Conservation (phyloP, 2,113 vertebrate species). For the Synchiropus splendidus region DNA sequence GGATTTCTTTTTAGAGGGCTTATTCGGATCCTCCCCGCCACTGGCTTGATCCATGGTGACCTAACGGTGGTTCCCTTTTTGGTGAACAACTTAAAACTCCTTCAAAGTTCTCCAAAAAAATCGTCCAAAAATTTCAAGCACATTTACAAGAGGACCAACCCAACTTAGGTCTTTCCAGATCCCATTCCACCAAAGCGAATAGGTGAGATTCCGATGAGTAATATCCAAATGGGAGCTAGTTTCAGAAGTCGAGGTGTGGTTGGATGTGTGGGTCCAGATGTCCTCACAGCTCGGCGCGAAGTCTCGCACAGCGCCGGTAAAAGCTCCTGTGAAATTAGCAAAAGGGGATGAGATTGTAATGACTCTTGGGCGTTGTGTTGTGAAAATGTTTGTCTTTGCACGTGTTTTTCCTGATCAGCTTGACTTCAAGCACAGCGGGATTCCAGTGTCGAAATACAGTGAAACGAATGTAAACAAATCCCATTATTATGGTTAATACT, state of each 20-base stretch:
- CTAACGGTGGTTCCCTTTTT: conserved; percentile 13
- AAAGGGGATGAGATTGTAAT: no score
- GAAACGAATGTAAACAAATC: no score
- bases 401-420: no score
- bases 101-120: not conserved
- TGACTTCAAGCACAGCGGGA: no score
- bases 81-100: conserved; percentile 4
- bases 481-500: no score
- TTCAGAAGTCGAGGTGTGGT: conserved; percentile 41
- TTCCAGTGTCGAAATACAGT: no score
- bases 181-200: conserved; percentile 43
- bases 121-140: no score
- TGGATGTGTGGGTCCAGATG: conserved; percentile 29
- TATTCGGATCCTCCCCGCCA: conserved; percentile 69
- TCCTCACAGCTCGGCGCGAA: conserved; percentile 9
- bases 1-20: conserved; percentile 66
- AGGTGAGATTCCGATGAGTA: not conserved
- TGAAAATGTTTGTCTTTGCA: no score
- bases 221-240: conserved; percentile 17
- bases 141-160: conserved; percentile 6
- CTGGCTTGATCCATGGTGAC: conserved; percentile 68
- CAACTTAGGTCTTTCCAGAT: conserved; percentile 48
- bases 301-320: no score
- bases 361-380: no score
- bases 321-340: no score